Base-by-base conservation (phyloP, 2,113 vertebrate genomes). In the Petroica traversi region DNA sequence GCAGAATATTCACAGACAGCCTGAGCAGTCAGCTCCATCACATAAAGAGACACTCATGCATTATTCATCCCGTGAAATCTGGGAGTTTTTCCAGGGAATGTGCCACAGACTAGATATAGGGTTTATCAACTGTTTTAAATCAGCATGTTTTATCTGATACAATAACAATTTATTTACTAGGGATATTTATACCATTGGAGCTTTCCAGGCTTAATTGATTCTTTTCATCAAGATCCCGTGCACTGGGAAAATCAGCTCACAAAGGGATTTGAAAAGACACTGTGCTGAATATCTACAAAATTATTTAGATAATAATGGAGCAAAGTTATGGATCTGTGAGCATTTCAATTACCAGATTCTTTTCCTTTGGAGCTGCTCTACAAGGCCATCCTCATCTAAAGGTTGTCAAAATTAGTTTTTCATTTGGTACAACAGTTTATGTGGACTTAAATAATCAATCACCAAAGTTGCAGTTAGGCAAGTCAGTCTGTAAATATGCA, bases 61-160 rank as follows among this genome's bases (percentile, higher is more conserved):
- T 98, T 97, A 98, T 98, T 98, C 97, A 98, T 96, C 41, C 91
- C 36, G 4, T 85, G 94, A 95, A 96, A 97, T 95, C 94, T 93
- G 91, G 97, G 94, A 98, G 51, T 76, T 97, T 93, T 97, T 98
- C 96, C 96, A 98, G 96, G 97, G 83, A 96, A 97, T 69, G 52
- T 85, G 95, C 58, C 81, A 96, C 68, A 84, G 82, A 97, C 71
- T 76, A 38, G 57, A 97, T 93, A 95, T 33, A 86, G 41, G 57
- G 4, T 55, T 97, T 98, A 97, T 97, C 96, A 97, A 91, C 91
- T 95, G 71, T 88, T 97, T 97, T 93, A 97, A 98, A 97, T 95
- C 97, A 96, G 55, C 87, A 61, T 95, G 64, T 71, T 94, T 96
- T 93, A 96, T 93, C 86, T 96, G 97, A 97, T 94, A 95, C 89